Percentiles rank a stretch among this genome's conserved stretches.
Evolutionary conservation across 2,888 invertebrate species (phyloP).

Genomic region (Trimorus sp.): DNA sequence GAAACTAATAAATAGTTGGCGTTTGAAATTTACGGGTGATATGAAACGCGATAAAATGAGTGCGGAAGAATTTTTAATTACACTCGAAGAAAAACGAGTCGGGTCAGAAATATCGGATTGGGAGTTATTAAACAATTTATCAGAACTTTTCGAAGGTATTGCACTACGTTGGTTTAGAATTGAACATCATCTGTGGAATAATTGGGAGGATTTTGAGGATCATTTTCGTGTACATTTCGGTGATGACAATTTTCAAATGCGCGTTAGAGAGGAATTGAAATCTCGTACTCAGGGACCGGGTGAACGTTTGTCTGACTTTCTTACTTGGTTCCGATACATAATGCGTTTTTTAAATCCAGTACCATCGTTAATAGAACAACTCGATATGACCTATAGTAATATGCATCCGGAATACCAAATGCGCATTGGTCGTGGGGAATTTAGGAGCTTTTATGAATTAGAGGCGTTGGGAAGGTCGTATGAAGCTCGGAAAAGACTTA

Average conservation of each 20-base stretch:
- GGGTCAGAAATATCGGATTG: constrained; percentile 13
- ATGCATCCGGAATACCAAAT: no score
- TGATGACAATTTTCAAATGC: no score
- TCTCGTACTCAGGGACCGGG: no score
- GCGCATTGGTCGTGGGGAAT: no score
- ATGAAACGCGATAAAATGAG: background rate
- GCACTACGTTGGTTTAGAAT: constrained; percentile 26
- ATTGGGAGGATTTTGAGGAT: constrained; percentile 25
- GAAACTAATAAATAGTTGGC: no score
- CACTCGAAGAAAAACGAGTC: background rate
- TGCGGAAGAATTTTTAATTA: constrained; percentile 18
- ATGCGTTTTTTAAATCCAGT: no score
- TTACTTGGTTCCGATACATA: no score
- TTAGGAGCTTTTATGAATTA: constrained; percentile 12
- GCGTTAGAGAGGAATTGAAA: no score
- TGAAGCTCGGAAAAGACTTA: background rate
- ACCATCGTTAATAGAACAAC: no score
- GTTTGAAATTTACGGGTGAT: no score
- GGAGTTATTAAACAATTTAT: background rate
- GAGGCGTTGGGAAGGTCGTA: constrained; percentile 17
- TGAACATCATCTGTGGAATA: constrained; percentile 7
- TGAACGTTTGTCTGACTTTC: no score
- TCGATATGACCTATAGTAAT: no score
- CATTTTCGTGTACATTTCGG: constrained; percentile 10
- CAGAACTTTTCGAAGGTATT: constrained; percentile 4